These are phyloP conservation scores for Saccopteryx leptura DNA, from an alignment of 2,113 vertebrate species.

Conservation along the genomic window DNA sequence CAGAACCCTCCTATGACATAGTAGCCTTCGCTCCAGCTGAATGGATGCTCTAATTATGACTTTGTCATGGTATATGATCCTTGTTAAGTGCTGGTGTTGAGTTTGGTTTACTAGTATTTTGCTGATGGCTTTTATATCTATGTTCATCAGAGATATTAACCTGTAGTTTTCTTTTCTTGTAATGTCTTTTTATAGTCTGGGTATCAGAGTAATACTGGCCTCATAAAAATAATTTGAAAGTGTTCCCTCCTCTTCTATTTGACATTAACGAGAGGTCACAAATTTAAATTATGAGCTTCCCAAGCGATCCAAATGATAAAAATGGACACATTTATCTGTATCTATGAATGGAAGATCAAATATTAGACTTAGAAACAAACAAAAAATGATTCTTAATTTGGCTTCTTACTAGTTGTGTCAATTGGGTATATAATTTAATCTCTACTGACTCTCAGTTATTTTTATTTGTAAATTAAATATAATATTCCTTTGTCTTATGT, in stretches of 20 bases:
- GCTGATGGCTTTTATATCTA: neutral
- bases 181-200: neutral
- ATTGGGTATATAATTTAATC: neutral
- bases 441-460: neutral
- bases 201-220: neutral
- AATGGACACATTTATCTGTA: neutral
- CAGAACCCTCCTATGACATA: neutral
- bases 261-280: slow-evolving; percentile 47
- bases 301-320: neutral
- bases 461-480: neutral
- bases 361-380: neutral
- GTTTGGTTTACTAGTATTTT: neutral
- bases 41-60: neutral
- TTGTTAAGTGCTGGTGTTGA: neutral
- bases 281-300: slow-evolving; percentile 19
- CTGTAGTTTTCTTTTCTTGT: neutral
- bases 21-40: neutral
- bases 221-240: neutral
- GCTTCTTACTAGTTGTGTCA: neutral
- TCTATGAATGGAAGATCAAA: neutral
- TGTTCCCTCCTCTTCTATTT: neutral
- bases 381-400: neutral
- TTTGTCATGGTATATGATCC: too few relatives aligned
- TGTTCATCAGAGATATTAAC: neutral
- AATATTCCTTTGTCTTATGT: neutral